phyloP scores from a whole-genome alignment of 1,140 invertebrate genomes.

The Himalopsyche phryganea region DNA sequence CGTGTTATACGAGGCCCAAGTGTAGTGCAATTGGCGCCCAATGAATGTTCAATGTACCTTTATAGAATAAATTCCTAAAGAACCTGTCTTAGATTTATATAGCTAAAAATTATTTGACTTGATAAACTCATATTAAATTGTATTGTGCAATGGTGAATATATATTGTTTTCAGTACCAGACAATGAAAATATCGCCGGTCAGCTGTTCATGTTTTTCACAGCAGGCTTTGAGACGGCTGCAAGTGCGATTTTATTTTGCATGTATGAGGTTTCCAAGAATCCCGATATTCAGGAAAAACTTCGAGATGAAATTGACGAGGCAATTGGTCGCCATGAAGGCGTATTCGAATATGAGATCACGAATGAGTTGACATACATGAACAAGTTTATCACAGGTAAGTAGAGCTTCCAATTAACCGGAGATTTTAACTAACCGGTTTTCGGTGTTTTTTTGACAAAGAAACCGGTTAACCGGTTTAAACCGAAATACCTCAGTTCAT shows the following conservation, averaged over 20 bases:
- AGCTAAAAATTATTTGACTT: no score
- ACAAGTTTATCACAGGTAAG: constrained; percentile 34
- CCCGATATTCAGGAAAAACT: constrained; percentile 43
- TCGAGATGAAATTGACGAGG: constrained; percentile 38
- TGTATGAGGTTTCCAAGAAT: constrained; percentile 42
- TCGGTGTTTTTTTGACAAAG: no score
- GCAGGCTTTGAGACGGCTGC: constrained; percentile 40
- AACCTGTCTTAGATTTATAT: no score
- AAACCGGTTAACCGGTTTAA: no score
- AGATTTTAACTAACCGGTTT: no score
- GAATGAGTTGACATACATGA: constrained; percentile 43
- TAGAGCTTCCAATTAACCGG: constrained; percentile 46
- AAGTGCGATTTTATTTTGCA: constrained; percentile 28
- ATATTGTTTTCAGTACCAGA: constrained; percentile 23
- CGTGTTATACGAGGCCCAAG: no score
- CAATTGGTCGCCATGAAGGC: constrained; percentile 20
- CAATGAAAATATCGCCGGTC: constrained; percentile 39
- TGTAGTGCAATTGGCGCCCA: no score
- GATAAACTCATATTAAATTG: neutral
- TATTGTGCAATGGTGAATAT: constrained; percentile 1
- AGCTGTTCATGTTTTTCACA: constrained; percentile 41
- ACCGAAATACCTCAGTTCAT: no score
- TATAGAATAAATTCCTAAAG: no score
- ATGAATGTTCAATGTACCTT: no score
- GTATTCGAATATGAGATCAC: constrained; percentile 42